Evolutionary conservation across 2,797 vertebrate genomes (phyloP), one percentile per base, ranked within the genome.

Genomic region (Geotrypetes seraphini): DNA sequence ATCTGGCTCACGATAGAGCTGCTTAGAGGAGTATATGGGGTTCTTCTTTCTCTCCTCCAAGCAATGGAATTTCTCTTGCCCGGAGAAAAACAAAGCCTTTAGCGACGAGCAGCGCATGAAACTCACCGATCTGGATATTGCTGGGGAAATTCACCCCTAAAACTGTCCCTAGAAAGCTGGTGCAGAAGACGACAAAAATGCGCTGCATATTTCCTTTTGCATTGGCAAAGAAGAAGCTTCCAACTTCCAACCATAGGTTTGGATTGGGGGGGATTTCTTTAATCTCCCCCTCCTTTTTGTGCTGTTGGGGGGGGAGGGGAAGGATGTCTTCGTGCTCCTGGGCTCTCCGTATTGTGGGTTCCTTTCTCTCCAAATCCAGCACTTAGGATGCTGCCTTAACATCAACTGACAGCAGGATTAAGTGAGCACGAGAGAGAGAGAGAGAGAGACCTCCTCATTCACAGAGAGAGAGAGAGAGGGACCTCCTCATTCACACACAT

Each of bases 151-250:
- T 97, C 83, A 91, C 90, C 82, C 85, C 90, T 76, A 95, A 87
- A 84, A 91, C 95, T 77, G 91, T 81, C 83, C 92, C 92, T 89
- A 98, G 89, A 78, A 97, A 90, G 83, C 93, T 78, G 91, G 90
- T 92, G 87, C 83, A 96, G 85, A 98, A 89, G 85, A 96, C 85
- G 85, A 84, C 83, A 87, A 98, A 74, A 86, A 90, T 92, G 86
- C 89, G 87, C 91, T 89, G 92, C 93, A 98, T 97, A 94, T 94
- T 96, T 92, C 89, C 85, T 82, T 89, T 96, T 91, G 90, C 92
- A 96, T 97, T 92, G 89, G 93, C 86, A 89, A 88, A 79, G 87
- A 82, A 75, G 73, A 80, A 89, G 75, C 64, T 77, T 70, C 81
- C 85, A 81, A 87, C 88, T 75, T 90, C 88, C 89, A 70, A 78